phyloP scores from a whole-genome alignment of 2,113 vertebrate genomes.

The Amphilophus citrinellus region DNA sequence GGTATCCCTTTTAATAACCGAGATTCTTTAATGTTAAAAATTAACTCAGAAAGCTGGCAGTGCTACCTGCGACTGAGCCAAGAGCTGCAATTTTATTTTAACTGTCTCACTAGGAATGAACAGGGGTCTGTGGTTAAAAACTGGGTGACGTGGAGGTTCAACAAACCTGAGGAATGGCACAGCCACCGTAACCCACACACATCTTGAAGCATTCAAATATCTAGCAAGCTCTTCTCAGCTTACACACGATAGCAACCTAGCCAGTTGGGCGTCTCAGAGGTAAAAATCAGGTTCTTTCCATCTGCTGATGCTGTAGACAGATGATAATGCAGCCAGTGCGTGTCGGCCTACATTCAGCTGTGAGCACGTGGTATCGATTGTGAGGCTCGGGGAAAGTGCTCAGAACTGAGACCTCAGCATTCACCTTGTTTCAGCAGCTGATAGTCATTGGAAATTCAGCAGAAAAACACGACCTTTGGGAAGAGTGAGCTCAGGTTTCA shows the following conservation, averaged over 20 bases:
- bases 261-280: slow-evolving; percentile 39
- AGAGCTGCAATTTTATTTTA: not conserved
- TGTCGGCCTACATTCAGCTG: slow-evolving; percentile 14
- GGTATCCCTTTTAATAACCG: not conserved
- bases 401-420: slow-evolving; percentile 52
- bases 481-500: slow-evolving; percentile 64
- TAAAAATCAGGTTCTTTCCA: slow-evolving; percentile 33
- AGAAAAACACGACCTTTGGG: slow-evolving; percentile 52
- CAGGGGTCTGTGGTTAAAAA: not conserved
- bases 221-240: not conserved
- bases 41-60: not conserved
- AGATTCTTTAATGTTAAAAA: not conserved
- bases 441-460: slow-evolving; percentile 72
- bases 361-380: slow-evolving; percentile 64
- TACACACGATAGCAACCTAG: not conserved
- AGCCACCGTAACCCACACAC: not conserved
- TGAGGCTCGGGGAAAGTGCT: slow-evolving; percentile 52
- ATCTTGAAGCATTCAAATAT: slow-evolving; percentile 26
- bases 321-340: slow-evolving; percentile 28
- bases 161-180: not conserved
- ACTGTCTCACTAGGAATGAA: not conserved
- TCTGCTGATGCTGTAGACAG: slow-evolving; percentile 31
- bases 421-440: slow-evolving; percentile 64
- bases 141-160: not conserved
- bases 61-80: not conserved